Conservation (phyloP, 1,140 invertebrate genomes). For the Pogonus chalceus region DNA sequence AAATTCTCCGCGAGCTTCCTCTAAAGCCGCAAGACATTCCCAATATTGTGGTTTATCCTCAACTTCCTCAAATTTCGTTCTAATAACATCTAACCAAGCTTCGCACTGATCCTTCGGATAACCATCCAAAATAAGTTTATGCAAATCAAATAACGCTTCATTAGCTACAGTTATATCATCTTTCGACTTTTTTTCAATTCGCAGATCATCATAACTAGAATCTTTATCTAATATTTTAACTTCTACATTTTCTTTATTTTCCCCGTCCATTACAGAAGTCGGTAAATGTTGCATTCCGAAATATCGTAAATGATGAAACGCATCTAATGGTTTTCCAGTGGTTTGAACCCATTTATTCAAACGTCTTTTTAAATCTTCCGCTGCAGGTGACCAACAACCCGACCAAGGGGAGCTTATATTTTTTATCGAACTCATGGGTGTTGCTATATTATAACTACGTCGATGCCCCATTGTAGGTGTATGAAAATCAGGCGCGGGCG, state of each 20-base stretch:
- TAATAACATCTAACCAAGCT: constrained; percentile 40
- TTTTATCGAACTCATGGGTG: neutral
- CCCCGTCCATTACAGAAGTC: constrained; percentile 17
- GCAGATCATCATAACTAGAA: constrained; percentile 23
- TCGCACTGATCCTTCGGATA: constrained; percentile 40
- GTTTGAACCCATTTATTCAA: constrained; percentile 41
- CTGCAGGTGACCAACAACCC: constrained; percentile 28
- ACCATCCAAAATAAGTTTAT: constrained; percentile 31
- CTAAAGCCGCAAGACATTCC: constrained; percentile 45
- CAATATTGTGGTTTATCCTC: constrained; percentile 40
- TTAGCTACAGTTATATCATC: constrained; percentile 18
- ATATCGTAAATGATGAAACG: constrained; percentile 42
- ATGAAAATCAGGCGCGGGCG: too few species aligned
- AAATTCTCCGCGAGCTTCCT: constrained; percentile 42
- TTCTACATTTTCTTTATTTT: constrained; percentile 41
- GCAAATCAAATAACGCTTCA: constrained; percentile 30
- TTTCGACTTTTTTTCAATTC: constrained; percentile 12
- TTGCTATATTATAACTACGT: neutral
- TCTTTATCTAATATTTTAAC: constrained; percentile 29
- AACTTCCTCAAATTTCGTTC: constrained; percentile 32
- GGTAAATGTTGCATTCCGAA: constrained; percentile 36
- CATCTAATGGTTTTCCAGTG: constrained; percentile 38
- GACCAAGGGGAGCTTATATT: too few species aligned
- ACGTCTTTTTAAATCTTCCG: constrained; percentile 33
- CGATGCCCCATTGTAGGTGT: neutral